Base-by-base conservation (phyloP, 1,140 invertebrate genomes). In the Micrasema longulum region DNA sequence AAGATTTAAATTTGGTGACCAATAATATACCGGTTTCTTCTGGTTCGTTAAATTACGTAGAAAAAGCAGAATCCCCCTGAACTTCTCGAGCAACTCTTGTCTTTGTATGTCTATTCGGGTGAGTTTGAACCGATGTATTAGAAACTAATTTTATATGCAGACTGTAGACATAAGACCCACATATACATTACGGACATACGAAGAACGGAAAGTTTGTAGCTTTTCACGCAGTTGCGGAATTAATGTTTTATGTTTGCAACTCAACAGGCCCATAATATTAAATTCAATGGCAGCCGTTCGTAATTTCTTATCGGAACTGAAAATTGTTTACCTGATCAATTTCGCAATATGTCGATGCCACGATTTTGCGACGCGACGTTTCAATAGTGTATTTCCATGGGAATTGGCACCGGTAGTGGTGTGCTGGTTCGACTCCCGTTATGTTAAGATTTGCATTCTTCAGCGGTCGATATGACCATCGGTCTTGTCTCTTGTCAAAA, bases 1-100 rank as follows among this genome's bases (percentile, higher is more conserved):
- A 12, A 53, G 14, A 22, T 48, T 1, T 48, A 16, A 48, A 48
- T 48, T 48, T 18, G 10, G 20, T 48, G n/a, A 53, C 23, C 20
- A 31, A 53, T 53, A 53, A 53, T 12, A 35, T 26, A 53, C 50
- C 50, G 50, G 50, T 53, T 31, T 23, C 50, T 14, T n/a, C 50
- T 48, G 23, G n/a, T 18, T 22, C 10, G 18, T 53, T n/a, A 12
- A n/a, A 53, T 31, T 22, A 35, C 16, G 47, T 48, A 16, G n/a
- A 53, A 53, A 31, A 53, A 11, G 23, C 9, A 53, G 12, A 22
- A 53, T n/a, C 50, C 50, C 50, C 50, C 50, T 53, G 22, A 35
- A 53, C 26, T 31, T 7, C 3, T 31, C 26, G 22, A 53, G 20
- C 20, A 53, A 26, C 11, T 10, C 50, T 7, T 52, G 20, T 14